phyloP scores from a whole-genome alignment of 30 jellyfish, hydroid and myxozoan species.

The Hydra vulgaris region DNA sequence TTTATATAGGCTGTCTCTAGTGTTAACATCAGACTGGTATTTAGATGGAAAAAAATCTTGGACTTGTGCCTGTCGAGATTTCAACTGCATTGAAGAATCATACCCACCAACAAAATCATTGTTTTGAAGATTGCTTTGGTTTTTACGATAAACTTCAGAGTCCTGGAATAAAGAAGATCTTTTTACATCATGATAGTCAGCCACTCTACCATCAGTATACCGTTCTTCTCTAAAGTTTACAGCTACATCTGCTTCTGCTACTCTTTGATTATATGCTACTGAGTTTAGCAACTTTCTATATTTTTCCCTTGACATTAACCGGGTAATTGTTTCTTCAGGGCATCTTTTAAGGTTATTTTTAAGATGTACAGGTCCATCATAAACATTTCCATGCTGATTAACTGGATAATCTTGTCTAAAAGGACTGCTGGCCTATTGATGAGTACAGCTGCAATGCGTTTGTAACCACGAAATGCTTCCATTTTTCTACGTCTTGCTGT shows the following conservation, averaged over 20 bases:
- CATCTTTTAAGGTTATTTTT: background rate
- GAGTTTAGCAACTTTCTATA: background rate
- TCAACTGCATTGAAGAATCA: background rate
- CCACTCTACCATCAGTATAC: background rate
- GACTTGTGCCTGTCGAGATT: background rate
- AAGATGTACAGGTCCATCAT: background rate
- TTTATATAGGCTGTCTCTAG: background rate
- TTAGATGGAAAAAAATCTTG: background rate
- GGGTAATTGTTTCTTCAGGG: background rate
- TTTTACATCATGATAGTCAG: background rate
- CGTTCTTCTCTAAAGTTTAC: background rate
- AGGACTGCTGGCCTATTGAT: slow-evolving; percentile 54
- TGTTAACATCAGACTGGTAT: background rate
- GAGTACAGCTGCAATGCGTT: slow-evolving; percentile 78
- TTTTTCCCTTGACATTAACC: background rate
- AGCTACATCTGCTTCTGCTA: background rate
- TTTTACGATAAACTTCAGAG: background rate
- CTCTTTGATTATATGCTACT: background rate
- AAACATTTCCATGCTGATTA: background rate
- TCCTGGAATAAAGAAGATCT: background rate
- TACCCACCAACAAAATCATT: too few relatives aligned
- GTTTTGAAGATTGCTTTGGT: background rate
- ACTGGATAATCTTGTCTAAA: slow-evolving; percentile 44
- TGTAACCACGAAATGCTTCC: slow-evolving; percentile 70
- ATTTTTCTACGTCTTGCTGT: slow-evolving; percentile 90